A percentile compares a stretch with the other conserved stretches of the same genome.
phyloP scores from a whole-genome alignment of 1,140 invertebrate genomes.

The Eriocheir sinensis region DNA sequence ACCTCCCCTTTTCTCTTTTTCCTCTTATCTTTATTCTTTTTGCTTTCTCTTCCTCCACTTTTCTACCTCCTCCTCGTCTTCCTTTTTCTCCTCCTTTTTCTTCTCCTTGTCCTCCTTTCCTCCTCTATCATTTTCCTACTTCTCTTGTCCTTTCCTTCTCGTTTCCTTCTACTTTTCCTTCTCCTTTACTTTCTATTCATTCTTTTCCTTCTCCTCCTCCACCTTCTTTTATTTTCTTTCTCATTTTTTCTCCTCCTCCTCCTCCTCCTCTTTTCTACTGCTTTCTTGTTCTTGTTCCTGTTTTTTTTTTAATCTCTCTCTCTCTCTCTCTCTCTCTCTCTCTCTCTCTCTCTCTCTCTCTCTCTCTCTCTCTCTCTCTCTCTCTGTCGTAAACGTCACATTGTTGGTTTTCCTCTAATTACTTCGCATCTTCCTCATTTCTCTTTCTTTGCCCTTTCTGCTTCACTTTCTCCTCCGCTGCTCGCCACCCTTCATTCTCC shows the following conservation, averaged over 20 bases:
- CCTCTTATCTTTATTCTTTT: too few species aligned
- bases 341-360: constrained; percentile 21
- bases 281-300: too few species aligned
- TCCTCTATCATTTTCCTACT: too few species aligned
- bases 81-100: too few species aligned
- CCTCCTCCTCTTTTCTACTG: neutral
- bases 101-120: too few species aligned
- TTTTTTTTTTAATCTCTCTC: neutral
- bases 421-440: neutral
- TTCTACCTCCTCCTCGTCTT: neutral
- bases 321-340: neutral
- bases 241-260: neutral
- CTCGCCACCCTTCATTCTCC: neutral
- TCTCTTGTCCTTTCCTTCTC: too few species aligned
- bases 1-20: neutral
- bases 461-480: neutral
- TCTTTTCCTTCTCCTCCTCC: neutral
- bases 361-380: neutral
- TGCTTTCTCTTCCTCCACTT: too few species aligned
- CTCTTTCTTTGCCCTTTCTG: neutral
- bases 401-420: neutral
- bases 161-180: neutral
- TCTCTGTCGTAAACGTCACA: too few species aligned
- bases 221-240: neutral
- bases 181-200: neutral